Conservation (phyloP, 2,888 invertebrate species). For the Homarus gammarus region DNA sequence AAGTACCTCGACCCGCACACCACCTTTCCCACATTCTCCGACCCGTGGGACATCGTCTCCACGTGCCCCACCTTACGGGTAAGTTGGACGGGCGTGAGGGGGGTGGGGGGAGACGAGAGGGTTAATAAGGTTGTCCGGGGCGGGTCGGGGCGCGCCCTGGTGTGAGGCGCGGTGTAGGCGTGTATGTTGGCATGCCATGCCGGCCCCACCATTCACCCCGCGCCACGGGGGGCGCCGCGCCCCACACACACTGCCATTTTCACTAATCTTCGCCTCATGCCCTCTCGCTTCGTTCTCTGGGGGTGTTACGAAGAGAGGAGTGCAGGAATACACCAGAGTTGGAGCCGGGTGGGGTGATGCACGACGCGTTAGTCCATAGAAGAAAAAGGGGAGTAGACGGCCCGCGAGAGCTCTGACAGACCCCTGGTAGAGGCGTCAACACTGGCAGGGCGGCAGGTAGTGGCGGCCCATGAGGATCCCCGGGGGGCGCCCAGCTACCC, state of each 20-base stretch:
- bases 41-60: too few relatives aligned
- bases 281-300: background rate
- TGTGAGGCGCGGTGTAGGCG: slow-evolving; percentile 35
- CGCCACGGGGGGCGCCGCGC: slow-evolving; percentile 19
- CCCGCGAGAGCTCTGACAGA: too few relatives aligned
- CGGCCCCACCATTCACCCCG: slow-evolving; percentile 35
- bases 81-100: background rate
- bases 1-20: too few relatives aligned
- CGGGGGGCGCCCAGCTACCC: slow-evolving; percentile 8
- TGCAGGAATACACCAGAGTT: background rate
- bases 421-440: too few relatives aligned
- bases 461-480: too few relatives aligned
- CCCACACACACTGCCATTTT: background rate
- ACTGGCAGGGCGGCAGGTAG: too few relatives aligned
- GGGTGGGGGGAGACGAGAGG: background rate
- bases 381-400: too few relatives aligned
- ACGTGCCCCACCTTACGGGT: too few relatives aligned
- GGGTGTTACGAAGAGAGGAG: background rate
- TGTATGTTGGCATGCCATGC: slow-evolving; percentile 42
- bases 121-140: slow-evolving; percentile 24
- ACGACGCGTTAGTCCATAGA: background rate
- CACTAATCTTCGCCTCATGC: background rate
- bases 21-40: too few relatives aligned
- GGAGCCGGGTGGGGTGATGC: too few relatives aligned
- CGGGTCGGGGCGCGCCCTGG: slow-evolving; percentile 31